Evolutionary conservation across 2,797 vertebrate genomes (phyloP), one percentile per base, ranked within the genome.

Genomic region (Crocodylus rhombifer): DNA sequence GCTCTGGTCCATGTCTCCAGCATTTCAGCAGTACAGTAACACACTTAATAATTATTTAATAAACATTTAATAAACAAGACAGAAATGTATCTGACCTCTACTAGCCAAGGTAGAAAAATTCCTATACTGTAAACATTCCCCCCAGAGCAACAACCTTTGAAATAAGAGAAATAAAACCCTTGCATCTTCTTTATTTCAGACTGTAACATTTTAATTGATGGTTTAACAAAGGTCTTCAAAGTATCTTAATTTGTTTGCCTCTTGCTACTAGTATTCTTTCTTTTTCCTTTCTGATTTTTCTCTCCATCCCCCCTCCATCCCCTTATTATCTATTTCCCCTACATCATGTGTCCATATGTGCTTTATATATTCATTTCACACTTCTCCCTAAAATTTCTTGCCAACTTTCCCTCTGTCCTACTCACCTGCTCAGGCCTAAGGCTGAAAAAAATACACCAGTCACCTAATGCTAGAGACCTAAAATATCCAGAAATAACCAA

Each of bases 391-490:
- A 17, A 60, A 65, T 30, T 64, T n/a, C 30, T 16, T n/a, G 28
- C 30, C 67, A 92, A 91, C 90, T 84, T 73, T 71, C 0, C 0
- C 73, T 89, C 89, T 85, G 73, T 30, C 84, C 79, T 89, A 63
- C 75, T 62, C 82, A 83, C 56, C 80, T 91, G 79, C 33, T 90
- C 83, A 82, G 77, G 7, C 58, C 74, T 78, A 0, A 78, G 55
- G 79, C 71, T 90, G 88, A 91, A 95, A 88, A 85, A 93, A 94
- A 92, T 30, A 87, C 25, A 57, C 63, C 42, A 51, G 42, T 88
- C 88, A 91, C 82, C 86, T 87, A 92, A 64, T 33, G 91, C 82
- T 80, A 58, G 82, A 88, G 87, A 87, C 74, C 77, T 88, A 60
- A 79, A 51, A 61, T 5, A 2, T 69, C 77, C 25, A 62, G 84